These are phyloP conservation scores for Catonia carolina DNA, from an alignment of 2,888 invertebrate genomes.

Conservation along the genomic window DNA sequence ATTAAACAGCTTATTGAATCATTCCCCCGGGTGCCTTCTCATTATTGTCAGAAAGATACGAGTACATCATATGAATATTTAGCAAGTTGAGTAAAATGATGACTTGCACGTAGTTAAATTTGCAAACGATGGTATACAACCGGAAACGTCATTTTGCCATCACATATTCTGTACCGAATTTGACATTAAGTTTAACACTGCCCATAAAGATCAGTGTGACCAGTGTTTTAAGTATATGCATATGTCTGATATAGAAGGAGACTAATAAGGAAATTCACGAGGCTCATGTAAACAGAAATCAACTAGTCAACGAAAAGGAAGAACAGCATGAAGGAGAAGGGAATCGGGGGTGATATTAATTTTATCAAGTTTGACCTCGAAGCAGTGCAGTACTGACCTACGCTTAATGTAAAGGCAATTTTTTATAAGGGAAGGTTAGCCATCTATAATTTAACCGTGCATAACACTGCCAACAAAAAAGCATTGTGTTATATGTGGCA, in stretches of 20 bases:
- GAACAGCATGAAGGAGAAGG: background rate
- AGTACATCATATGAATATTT: slow-evolving; percentile 14
- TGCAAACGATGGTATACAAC: background rate
- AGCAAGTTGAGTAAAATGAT: background rate
- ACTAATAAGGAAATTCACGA: background rate
- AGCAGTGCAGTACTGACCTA: slow-evolving; percentile 9
- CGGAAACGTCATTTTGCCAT: slow-evolving; percentile 1
- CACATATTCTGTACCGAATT: background rate
- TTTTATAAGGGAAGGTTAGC: slow-evolving; percentile 18
- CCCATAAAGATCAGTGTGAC: slow-evolving; percentile 13
- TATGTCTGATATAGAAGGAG: background rate
- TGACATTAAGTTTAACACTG: background rate
- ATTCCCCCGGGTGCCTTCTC: slow-evolving; percentile 15
- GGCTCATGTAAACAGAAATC: slow-evolving; percentile 1
- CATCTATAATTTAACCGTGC: slow-evolving; percentile 11
- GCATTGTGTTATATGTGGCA: background rate
- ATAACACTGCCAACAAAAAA: background rate
- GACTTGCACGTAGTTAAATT: slow-evolving; percentile 1
- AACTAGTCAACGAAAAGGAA: slow-evolving; percentile 4
- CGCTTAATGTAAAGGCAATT: background rate
- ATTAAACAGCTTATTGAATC: slow-evolving; percentile 6
- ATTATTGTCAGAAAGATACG: slow-evolving; percentile 14
- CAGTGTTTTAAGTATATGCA: slow-evolving; percentile 4
- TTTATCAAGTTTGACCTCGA: slow-evolving; percentile 14
- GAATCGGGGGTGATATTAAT: background rate